Evolutionary conservation across 2,797 vertebrate genomes (phyloP), one percentile per base, ranked within the genome.

Genomic region (Eutrigla gurnardus): DNA sequence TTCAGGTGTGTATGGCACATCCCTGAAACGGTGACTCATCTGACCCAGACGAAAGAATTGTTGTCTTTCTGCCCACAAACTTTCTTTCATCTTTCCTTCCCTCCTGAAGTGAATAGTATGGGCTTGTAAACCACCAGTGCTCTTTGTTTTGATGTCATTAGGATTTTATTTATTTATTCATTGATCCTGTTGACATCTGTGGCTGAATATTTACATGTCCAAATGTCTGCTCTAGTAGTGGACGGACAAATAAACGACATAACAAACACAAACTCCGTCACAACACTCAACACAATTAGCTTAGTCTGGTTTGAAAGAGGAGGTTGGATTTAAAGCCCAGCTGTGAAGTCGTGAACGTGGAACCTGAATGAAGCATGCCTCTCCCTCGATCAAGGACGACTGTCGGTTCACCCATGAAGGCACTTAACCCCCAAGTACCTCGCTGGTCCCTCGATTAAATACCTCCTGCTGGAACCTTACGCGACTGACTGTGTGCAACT

Each of bases 401-500:
- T 18, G 5, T 64, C 46, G 12, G 12, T 55, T 54, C 59, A 54
- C 12, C 1, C 13, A 12, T 5, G 2, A 45, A 43, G 70, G 45
- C 42, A 69, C 43, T 71, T 39, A 42, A 75, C 55, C 61, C 10
- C 12, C 13, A 33, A 61, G 14, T 72, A 52, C n/a, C 37, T 49
- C 57, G 50, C 47, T 39, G 42, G 12, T 52, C n/a, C 45, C 39
- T 14, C 3, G 32, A 63, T 36, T 7, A 39, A 37, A 55, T 12
- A 43, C 4, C 6, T 35, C 36, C 25, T 25, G 37, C 39, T n/a
- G 59, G 6, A 7, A 14, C 33, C 37, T 13, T 18, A 33, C 47
- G 12, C 9, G 5, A 52, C 49, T 13, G 39, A 35, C 17, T 18
- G 54, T 36, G 8, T 36, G 18, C 17, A 37, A 9, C 32, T 14